Conservation (phyloP, 2,797 vertebrate species). For the Craterocephalus amniculus region DNA sequence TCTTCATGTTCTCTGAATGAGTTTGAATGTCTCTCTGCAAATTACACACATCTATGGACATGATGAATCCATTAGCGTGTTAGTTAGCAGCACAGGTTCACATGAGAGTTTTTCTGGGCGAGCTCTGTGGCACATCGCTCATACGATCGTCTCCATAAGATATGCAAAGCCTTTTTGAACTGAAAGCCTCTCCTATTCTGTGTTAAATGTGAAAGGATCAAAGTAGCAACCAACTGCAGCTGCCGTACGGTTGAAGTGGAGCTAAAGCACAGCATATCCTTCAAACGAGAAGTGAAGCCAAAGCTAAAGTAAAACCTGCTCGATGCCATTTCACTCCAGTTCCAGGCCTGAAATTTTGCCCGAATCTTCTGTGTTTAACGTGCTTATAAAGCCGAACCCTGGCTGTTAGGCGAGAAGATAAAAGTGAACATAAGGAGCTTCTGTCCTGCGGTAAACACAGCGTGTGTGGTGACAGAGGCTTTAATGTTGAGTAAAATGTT, state of each 20-base stretch:
- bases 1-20: neutral
- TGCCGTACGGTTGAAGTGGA: neutral
- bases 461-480: slow-evolving; percentile 4
- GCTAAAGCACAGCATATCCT: neutral
- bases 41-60: neutral
- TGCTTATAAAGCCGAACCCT: neutral
- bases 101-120: neutral
- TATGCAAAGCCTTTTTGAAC: neutral
- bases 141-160: neutral
- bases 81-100: neutral
- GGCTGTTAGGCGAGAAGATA: neutral
- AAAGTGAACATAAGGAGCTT: neutral
- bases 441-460: neutral
- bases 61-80: neutral
- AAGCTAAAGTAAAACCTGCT: neutral
- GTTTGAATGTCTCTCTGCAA: neutral
- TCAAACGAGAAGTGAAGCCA: neutral
- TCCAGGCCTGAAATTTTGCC: neutral
- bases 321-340: neutral
- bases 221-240: neutral
- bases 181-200: neutral
- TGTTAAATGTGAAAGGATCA: neutral
- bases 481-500: neutral
- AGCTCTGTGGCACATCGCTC: neutral
- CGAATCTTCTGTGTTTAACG: neutral